These are phyloP conservation scores for Spodoptera picta DNA, from an alignment of 2,888 invertebrate species.

Conservation along the genomic window DNA sequence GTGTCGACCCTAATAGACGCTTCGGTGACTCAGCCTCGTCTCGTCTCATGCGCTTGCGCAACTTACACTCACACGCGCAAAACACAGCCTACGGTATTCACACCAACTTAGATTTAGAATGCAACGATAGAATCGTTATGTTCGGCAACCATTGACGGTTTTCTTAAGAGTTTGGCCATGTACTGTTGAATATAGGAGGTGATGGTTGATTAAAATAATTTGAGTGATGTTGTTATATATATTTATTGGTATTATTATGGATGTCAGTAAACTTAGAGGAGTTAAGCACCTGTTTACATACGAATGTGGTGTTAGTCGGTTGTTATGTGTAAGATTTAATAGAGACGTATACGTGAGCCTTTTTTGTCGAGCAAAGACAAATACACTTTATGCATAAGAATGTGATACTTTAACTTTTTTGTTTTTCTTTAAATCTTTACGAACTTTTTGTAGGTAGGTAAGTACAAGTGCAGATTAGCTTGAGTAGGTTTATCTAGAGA, in stretches of 20 bases:
- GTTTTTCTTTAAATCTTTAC: slow-evolving; percentile 40
- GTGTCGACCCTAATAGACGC: slow-evolving; percentile 67
- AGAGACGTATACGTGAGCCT: slow-evolving; percentile 72
- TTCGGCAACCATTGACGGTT: slow-evolving; percentile 52
- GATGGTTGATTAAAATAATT: slow-evolving; percentile 50
- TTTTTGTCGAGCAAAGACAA: slow-evolving; percentile 74
- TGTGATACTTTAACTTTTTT: slow-evolving; percentile 54
- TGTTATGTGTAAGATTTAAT: slow-evolving; percentile 80
- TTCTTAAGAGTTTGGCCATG: not conserved
- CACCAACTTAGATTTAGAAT: slow-evolving; percentile 54
- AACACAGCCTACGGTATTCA: slow-evolving; percentile 60
- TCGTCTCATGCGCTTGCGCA: slow-evolving; percentile 78
- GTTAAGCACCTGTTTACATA: slow-evolving; percentile 84
- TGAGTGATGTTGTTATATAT: slow-evolving; percentile 33
- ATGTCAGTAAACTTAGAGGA: slow-evolving; percentile 81
- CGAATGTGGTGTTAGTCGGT: slow-evolving; percentile 71
- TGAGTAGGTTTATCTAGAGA: not conserved
- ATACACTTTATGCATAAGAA: slow-evolving; percentile 68
- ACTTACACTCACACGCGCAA: slow-evolving; percentile 62
- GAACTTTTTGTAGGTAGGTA: slow-evolving; percentile 20
- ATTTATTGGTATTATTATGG: slow-evolving; percentile 69
- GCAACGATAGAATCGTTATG: slow-evolving; percentile 32
- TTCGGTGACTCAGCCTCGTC: slow-evolving; percentile 78
- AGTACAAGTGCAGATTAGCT: not conserved
- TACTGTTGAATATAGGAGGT: slow-evolving; percentile 16